phyloP scores from a whole-genome alignment of 2,888 invertebrate genomes.

The Apodemia hepburni region DNA sequence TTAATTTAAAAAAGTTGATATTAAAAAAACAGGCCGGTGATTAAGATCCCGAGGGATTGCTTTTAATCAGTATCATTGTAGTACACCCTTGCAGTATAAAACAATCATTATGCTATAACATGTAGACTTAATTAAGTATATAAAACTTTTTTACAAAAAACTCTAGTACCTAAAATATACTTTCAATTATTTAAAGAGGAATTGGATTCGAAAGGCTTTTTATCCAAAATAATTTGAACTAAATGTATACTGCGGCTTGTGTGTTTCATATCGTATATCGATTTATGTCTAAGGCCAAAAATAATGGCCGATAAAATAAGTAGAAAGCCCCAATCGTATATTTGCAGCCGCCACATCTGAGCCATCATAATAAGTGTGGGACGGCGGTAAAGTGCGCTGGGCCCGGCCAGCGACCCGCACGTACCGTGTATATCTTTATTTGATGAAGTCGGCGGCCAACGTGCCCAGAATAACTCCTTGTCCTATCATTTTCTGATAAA shows the following conservation, averaged over 20 bases:
- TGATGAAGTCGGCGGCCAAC: not conserved
- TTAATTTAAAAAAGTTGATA: not conserved
- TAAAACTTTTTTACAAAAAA: too few relatives aligned
- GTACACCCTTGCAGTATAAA: too few relatives aligned
- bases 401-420: not conserved
- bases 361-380: not conserved
- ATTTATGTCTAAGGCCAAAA: not conserved
- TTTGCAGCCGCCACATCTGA: not conserved
- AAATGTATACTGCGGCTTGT: not conserved
- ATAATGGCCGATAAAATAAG: not conserved
- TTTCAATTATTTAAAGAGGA: too few relatives aligned
- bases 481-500: not conserved
- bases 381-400: not conserved
- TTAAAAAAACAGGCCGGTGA: not conserved
- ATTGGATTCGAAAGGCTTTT: too few relatives aligned
- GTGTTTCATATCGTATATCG: not conserved
- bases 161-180: too few relatives aligned
- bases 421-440: constrained; percentile 3
- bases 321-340: constrained; percentile 2
- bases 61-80: not conserved
- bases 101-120: too few relatives aligned
- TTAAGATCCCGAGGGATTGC: not conserved
- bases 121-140: too few relatives aligned
- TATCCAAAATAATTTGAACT: not conserved
- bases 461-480: not conserved